These are phyloP conservation scores for Trissoscelio sp. DNA, from an alignment of 2,888 invertebrate genomes.

Conservation along the genomic window DNA sequence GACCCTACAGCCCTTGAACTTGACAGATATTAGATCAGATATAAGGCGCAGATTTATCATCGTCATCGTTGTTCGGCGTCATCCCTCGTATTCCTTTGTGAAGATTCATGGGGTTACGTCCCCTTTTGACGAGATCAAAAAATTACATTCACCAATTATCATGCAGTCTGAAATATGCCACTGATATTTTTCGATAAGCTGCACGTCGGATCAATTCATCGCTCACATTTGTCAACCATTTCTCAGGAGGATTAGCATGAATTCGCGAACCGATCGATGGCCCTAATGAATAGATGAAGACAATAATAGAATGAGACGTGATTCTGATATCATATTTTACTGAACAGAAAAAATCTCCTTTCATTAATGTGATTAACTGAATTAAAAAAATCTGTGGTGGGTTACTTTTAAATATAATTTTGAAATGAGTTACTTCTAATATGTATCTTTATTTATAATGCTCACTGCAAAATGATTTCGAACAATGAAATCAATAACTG, in stretches of 20 bases:
- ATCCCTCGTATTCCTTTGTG: constrained; percentile 57
- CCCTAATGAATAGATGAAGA: constrained; percentile 47
- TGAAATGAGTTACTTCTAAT: constrained; percentile 7
- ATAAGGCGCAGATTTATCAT: constrained; percentile 64
- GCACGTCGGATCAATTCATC: constrained; percentile 39
- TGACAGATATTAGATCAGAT: constrained; percentile 66
- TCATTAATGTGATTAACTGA: too few relatives aligned
- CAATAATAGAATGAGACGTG: constrained; percentile 33
- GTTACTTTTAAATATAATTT: not conserved
- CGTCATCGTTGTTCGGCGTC: constrained; percentile 48
- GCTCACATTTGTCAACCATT: constrained; percentile 48
- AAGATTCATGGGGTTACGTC: constrained; percentile 56
- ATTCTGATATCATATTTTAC: constrained; percentile 20
- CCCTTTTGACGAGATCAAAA: constrained; percentile 58
- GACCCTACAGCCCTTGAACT: constrained; percentile 60
- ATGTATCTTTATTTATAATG: constrained; percentile 32
- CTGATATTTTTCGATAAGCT: constrained; percentile 48
- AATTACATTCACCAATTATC: constrained; percentile 66
- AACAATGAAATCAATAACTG: constrained; percentile 58
- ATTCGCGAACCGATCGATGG: constrained; percentile 42
- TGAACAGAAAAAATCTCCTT: too few relatives aligned
- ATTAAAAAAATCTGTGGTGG: too few relatives aligned
- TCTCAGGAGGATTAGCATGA: constrained; percentile 54
- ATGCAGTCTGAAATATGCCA: constrained; percentile 25
- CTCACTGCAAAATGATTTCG: constrained; percentile 53